These are phyloP conservation scores for Spinibarbus caldwelli DNA, from an alignment of 2,797 vertebrate genomes.

Conservation along the genomic window DNA sequence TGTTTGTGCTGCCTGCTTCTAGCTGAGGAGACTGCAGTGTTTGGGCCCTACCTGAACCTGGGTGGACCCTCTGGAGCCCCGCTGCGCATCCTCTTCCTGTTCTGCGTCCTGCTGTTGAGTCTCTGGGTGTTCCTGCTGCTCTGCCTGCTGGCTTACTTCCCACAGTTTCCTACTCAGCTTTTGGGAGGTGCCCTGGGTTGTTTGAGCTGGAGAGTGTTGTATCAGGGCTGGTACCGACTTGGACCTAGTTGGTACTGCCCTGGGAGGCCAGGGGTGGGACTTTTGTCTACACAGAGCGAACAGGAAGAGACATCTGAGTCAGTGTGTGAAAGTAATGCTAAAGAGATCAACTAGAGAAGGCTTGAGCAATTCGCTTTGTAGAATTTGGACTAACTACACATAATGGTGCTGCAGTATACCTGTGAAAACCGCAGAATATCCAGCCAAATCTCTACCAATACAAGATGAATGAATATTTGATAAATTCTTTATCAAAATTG, in stretches of 20 bases:
- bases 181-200: slow-evolving; percentile 87
- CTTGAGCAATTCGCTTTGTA: neutral
- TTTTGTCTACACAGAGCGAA: slow-evolving; percentile 72
- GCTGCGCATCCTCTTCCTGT: slow-evolving; percentile 86
- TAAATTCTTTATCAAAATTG: neutral
- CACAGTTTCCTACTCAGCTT: slow-evolving; percentile 87
- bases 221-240: slow-evolving; percentile 86
- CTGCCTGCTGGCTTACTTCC: slow-evolving; percentile 86
- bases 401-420: neutral
- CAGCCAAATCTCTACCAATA: neutral
- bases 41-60: slow-evolving; percentile 84
- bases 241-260: slow-evolving; percentile 85
- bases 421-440: neutral
- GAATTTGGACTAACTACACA: neutral
- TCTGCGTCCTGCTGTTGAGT: slow-evolving; percentile 84
- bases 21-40: slow-evolving; percentile 86
- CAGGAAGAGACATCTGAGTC: neutral
- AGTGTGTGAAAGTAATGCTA: neutral
- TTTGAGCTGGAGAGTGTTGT: slow-evolving; percentile 84
- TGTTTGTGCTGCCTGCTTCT: slow-evolving; percentile 88
- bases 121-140: slow-evolving; percentile 89
- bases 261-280: slow-evolving; percentile 83
- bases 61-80: slow-evolving; percentile 81
- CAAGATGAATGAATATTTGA: neutral
- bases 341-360: neutral